Conservation (phyloP, 35 echinoderm and acorn worm genomes). For the Heliocidaris tuberculata region DNA sequence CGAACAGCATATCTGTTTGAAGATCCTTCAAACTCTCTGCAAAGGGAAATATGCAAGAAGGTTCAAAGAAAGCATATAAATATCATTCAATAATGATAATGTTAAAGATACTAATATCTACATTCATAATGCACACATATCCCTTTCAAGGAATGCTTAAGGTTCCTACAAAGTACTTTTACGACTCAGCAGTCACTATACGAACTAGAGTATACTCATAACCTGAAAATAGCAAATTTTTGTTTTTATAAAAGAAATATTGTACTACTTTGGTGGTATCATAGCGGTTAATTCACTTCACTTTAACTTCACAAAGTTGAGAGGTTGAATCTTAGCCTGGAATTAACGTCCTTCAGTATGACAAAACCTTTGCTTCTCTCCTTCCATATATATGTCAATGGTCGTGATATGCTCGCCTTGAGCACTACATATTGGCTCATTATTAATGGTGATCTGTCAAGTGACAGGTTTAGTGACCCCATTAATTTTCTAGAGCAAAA, state of each 20-base stretch:
- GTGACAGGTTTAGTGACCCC: too few species aligned
- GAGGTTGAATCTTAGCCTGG: neutral
- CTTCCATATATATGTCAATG: too few species aligned
- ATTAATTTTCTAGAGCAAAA: too few species aligned
- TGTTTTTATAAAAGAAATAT: neutral
- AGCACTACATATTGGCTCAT: too few species aligned
- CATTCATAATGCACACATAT: too few species aligned
- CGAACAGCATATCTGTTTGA: conserved; percentile 65
- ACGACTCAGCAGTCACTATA: too few species aligned
- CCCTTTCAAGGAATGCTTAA: too few species aligned
- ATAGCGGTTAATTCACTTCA: neutral
- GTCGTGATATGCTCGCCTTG: too few species aligned
- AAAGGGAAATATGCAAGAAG: neutral
- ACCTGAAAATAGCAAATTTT: neutral
- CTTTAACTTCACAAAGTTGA: neutral
- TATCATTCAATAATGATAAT: neutral
- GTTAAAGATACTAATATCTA: too few species aligned
- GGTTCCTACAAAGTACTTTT: too few species aligned
- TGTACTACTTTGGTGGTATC: neutral
- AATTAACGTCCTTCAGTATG: neutral
- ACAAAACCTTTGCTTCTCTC: too few species aligned
- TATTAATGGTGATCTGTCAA: too few species aligned
- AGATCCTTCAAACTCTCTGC: conserved; percentile 64
- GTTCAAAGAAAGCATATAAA: neutral
- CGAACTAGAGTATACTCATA: neutral